Percentiles rank a stretch among this genome's conserved stretches.
Conservation (phyloP, 2,797 vertebrate species). For the Phaenicophaeus curvirostris region DNA sequence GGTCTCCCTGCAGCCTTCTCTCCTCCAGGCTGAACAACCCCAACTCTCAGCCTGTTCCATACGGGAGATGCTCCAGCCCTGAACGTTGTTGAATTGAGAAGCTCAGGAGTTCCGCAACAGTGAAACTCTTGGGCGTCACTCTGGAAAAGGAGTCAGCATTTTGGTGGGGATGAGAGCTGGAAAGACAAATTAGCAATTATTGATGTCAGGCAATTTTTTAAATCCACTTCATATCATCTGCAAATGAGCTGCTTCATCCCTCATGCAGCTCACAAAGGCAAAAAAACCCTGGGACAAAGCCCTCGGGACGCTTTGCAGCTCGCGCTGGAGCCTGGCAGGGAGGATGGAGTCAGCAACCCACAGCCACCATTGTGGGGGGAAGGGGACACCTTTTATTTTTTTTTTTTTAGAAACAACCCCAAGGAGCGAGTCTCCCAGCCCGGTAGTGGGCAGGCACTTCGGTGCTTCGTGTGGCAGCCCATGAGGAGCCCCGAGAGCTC, state of each 20-base stretch:
- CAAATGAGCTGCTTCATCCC: neutral
- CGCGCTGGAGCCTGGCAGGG: neutral
- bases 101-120: neutral
- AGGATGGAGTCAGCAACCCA: neutral
- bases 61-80: too few relatives aligned
- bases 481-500: too few relatives aligned
- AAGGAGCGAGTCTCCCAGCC: fast-evolving
- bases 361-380: too few relatives aligned
- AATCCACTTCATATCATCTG: neutral
- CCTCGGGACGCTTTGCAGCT: fast-evolving
- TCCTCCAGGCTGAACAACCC: too few relatives aligned
- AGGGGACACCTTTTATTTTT: too few relatives aligned
- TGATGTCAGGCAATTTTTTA: neutral
- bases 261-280: fast-evolving
- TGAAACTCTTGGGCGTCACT: neutral
- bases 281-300: neutral
- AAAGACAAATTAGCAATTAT: neutral
- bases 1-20: too few relatives aligned
- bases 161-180: neutral
- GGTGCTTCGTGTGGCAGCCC: neutral
- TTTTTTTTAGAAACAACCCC: too few relatives aligned
- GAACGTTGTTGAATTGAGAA: neutral
- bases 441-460: neutral
- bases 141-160: neutral
- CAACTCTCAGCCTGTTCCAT: too few relatives aligned